phyloP scores from a whole-genome alignment of 1,140 invertebrate genomes.

The Eueides isabella region DNA sequence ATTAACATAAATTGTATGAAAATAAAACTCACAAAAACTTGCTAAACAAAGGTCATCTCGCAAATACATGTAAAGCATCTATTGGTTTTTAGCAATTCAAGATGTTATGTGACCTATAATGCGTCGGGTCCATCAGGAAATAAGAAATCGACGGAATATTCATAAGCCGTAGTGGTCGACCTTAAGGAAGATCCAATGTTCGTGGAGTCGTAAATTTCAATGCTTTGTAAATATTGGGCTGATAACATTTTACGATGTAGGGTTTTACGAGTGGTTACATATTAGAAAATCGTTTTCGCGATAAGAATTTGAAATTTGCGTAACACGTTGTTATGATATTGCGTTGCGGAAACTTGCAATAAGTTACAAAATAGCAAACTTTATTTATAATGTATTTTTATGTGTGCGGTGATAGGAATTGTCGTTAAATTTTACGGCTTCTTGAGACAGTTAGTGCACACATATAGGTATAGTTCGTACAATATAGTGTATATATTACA shows the following conservation, averaged over 20 bases:
- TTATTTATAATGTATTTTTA: neutral
- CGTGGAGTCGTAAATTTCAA: neutral
- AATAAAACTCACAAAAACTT: neutral
- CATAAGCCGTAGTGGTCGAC: constrained; percentile 18
- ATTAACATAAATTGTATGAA: constrained; percentile 2
- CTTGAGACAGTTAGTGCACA: neutral
- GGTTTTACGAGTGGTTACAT: constrained; percentile 11
- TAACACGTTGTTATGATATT: neutral
- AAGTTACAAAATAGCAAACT: neutral
- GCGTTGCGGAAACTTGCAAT: neutral
- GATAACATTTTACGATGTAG: constrained; percentile 11
- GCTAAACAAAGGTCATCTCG: constrained; percentile 11
- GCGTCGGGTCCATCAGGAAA: neutral
- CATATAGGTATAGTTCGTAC: too few species aligned
- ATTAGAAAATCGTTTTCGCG: constrained; percentile 1
- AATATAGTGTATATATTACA: neutral
- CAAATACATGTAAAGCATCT: constrained; percentile 7
- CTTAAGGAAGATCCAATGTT: constrained; percentile 21
- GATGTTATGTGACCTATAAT: constrained; percentile 13
- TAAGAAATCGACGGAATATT: constrained; percentile 22
- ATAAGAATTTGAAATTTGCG: constrained; percentile 10
- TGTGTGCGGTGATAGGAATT: neutral
- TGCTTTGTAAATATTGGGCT: neutral
- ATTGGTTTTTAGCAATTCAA: constrained; percentile 12
- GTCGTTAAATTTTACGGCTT: neutral